phyloP scores from a whole-genome alignment of 2,888 invertebrate species.

The Heliconius aoede region DNA sequence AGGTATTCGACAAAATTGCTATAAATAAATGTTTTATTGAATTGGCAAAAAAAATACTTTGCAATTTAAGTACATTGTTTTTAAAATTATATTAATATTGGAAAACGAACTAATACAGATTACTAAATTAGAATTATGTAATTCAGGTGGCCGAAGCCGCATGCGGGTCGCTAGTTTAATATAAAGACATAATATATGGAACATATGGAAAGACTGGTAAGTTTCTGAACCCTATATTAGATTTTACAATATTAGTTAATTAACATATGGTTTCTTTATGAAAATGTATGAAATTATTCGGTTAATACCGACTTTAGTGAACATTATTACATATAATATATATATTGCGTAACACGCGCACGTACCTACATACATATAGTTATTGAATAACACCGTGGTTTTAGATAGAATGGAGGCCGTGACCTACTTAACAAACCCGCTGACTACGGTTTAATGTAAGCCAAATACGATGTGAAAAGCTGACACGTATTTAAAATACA shows the following conservation, averaged over 20 bases:
- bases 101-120: too few relatives aligned
- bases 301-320: not conserved
- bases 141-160: too few relatives aligned
- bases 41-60: too few relatives aligned
- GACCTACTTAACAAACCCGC: constrained; percentile 24
- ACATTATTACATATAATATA: not conserved
- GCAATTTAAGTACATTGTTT: too few relatives aligned
- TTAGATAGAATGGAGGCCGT: constrained; percentile 17
- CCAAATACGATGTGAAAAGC: constrained; percentile 6
- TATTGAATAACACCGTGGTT: constrained; percentile 10
- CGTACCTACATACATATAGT: not conserved
- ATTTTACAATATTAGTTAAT: not conserved
- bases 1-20: too few relatives aligned
- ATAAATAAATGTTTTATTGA: too few relatives aligned
- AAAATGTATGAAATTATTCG: not conserved
- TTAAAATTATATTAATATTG: too few relatives aligned
- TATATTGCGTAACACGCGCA: constrained; percentile 11
- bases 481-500: constrained; percentile 6
- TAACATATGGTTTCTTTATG: not conserved
- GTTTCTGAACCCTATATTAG: not conserved
- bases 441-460: constrained; percentile 11
- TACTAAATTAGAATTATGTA: too few relatives aligned
- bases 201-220: not conserved
- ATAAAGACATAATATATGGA: not conserved
- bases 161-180: too few relatives aligned